phyloP scores from a whole-genome alignment of 2,888 invertebrate genomes.

The Tetramorium bicarinatum region DNA sequence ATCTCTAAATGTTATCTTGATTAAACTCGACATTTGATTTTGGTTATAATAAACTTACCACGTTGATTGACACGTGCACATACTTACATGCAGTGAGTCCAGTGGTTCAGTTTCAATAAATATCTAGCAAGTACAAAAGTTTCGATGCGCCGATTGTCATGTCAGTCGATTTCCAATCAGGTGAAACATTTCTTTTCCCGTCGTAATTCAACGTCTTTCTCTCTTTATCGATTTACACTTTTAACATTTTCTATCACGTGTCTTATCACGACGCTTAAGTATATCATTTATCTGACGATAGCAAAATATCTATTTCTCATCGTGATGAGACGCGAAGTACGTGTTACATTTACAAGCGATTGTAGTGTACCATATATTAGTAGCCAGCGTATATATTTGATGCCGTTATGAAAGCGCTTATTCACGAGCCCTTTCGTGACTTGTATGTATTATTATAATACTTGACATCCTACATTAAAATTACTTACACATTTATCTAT shows the following conservation, averaged over 20 bases:
- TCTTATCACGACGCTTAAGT: slow-evolving; percentile 12
- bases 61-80: no score
- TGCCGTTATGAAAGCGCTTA: no score
- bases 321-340: slow-evolving; percentile 18
- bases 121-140: not conserved
- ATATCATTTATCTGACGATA: slow-evolving; percentile 30
- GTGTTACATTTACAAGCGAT: slow-evolving; percentile 14
- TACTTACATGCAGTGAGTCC: not conserved
- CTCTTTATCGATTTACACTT: slow-evolving; percentile 13
- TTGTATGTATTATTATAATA: no score
- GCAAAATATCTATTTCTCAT: not conserved
- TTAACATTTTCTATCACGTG: slow-evolving; percentile 12
- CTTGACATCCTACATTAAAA: no score
- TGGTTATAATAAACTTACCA: not conserved
- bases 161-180: not conserved
- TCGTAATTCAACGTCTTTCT: slow-evolving; percentile 51
- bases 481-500: no score
- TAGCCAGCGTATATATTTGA: not conserved
- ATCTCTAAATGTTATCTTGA: not conserved
- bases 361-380: not conserved
- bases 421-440: no score
- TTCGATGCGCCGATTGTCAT: not conserved
- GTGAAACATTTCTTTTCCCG: not conserved
- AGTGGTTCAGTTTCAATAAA: not conserved
- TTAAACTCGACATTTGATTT: not conserved